Evolutionary conservation across 2,113 vertebrate species (phyloP).

Genomic region (Laticauda laticaudata): DNA sequence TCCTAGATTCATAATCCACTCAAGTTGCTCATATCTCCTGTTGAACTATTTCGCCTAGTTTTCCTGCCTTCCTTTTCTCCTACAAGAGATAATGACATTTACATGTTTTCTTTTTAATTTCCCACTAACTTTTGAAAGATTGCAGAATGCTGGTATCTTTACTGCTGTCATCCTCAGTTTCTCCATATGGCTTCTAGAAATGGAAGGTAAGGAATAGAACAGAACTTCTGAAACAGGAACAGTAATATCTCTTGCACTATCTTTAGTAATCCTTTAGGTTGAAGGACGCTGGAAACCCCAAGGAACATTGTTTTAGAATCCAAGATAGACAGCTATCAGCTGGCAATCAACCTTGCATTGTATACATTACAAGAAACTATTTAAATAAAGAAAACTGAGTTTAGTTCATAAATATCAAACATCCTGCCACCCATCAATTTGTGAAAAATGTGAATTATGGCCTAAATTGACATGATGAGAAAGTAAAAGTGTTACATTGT

Average conservation of each 20-base stretch:
- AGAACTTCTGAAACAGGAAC: not conserved
- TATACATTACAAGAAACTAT: not conserved
- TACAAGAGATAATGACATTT: not conserved
- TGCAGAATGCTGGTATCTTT: not conserved
- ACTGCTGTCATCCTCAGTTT: not conserved
- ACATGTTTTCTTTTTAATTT: not conserved
- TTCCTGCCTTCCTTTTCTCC: not conserved
- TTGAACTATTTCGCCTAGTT: not conserved
- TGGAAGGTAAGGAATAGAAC: not conserved
- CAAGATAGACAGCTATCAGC: not conserved
- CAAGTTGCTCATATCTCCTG: not conserved
- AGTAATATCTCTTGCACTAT: not conserved
- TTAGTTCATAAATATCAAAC: not conserved
- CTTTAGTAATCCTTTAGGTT: not conserved
- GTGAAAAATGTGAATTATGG: not conserved
- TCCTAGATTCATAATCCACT: not conserved
- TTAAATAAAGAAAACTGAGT: not conserved
- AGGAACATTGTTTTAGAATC: not conserved
- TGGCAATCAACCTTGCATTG: not conserved
- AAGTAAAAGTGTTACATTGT: not conserved
- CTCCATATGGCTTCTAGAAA: not conserved
- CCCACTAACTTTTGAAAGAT: not conserved
- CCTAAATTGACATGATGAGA: not conserved
- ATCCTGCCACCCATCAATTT: not conserved
- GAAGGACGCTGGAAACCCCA: not conserved